phyloP scores from a whole-genome alignment of 2,797 vertebrate genomes.

The Diglossa cyanea region DNA sequence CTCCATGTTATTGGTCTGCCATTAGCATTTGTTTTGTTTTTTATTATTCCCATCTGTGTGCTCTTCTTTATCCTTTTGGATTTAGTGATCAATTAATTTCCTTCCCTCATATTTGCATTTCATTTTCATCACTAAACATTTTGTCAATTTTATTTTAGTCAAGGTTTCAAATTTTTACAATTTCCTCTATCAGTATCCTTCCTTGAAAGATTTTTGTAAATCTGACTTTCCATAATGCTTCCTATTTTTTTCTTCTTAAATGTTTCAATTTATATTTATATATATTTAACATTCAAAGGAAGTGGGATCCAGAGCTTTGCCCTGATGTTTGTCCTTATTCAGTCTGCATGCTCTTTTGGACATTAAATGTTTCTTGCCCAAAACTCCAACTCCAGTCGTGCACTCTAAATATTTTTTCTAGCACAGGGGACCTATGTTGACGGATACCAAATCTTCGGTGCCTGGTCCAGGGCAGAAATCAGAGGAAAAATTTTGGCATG shows the following conservation, averaged over 20 bases:
- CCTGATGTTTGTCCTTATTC: background rate
- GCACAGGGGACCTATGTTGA: accelerated
- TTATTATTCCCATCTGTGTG: background rate
- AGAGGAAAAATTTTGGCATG: background rate
- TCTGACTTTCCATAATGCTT: background rate
- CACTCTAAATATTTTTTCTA: background rate
- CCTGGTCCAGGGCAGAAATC: background rate
- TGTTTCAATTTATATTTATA: background rate
- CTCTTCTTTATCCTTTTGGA: conserved; percentile 6
- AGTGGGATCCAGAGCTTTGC: background rate
- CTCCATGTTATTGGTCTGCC: background rate
- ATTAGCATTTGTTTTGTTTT: conserved; percentile 1
- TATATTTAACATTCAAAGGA: background rate
- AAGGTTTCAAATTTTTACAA: background rate
- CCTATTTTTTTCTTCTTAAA: background rate
- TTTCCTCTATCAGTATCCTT: background rate
- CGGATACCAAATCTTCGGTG: background rate
- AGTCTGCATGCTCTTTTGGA: background rate
- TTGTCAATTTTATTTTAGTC: background rate
- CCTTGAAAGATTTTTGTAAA: background rate
- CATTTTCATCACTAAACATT: background rate
- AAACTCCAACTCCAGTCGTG: background rate
- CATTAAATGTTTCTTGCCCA: background rate
- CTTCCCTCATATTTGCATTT: background rate
- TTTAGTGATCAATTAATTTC: conserved; percentile 13